phyloP scores from a whole-genome alignment of 2,797 vertebrate genomes.

The Lindbergichthys nudifrons region DNA sequence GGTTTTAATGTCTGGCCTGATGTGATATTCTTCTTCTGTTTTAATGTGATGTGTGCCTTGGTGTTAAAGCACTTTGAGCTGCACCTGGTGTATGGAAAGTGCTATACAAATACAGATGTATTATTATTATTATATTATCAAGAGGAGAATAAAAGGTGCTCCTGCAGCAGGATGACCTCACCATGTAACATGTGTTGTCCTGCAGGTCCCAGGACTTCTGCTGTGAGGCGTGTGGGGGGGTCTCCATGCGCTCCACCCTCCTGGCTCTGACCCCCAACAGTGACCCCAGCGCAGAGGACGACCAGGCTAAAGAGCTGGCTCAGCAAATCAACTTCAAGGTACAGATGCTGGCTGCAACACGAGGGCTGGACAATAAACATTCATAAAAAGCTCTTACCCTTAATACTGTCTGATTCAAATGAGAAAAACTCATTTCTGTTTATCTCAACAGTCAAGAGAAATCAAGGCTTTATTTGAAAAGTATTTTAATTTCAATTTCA shows the following conservation, averaged over 20 bases:
- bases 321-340: conserved; percentile 99
- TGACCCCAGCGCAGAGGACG: conserved; percentile 88
- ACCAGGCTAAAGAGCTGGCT: conserved; percentile 91
- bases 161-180: conserved; percentile 7
- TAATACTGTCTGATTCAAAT: too few relatives aligned
- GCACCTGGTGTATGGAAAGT: too few relatives aligned
- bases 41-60: too few relatives aligned
- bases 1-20: too few relatives aligned
- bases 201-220: conserved; percentile 94
- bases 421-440: neutral
- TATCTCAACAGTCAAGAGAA: neutral
- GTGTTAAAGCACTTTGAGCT: too few relatives aligned
- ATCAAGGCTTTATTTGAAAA: neutral
- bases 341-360: conserved; percentile 8
- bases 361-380: neutral
- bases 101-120: too few relatives aligned
- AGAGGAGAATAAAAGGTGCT: too few relatives aligned
- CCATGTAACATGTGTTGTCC: neutral
- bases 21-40: too few relatives aligned
- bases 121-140: too few relatives aligned
- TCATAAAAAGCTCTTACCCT: neutral
- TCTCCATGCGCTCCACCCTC: conserved; percentile 90
- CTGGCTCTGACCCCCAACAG: conserved; percentile 88
- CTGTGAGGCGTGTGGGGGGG: conserved; percentile 91
- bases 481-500: neutral